Evolutionary conservation across 2,797 vertebrate genomes (phyloP), one percentile per base, ranked within the genome.

Genomic region (Lutjanus campechanus): DNA sequence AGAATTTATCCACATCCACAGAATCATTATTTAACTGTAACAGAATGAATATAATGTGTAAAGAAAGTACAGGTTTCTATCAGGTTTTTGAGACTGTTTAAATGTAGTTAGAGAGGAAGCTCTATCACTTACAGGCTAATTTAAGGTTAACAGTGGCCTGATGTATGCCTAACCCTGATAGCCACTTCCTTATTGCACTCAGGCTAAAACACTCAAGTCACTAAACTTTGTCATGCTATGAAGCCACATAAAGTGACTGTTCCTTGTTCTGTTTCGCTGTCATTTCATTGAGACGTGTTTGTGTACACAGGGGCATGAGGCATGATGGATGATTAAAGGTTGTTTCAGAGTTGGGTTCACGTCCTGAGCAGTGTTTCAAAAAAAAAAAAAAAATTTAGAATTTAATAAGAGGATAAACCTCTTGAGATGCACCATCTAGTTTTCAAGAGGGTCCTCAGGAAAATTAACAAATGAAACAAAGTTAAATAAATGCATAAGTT

Each of bases 161-260:
- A 20, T 19, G 8, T 51, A 7, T 25, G 25, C 54, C 5, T 25
- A 5, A 72, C 20, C 17, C 51, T 50, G 50, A 50, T n/a, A 36
- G 55, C 53, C 22, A 59, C 56, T 19, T 51, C 68, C 8, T 65
- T 7, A 50, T 47, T 20, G 20, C 53, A 59, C 54, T 75, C 29
- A 56, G 70, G 63, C 70, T 68, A 44, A 64, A 75, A 51, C 13
- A 22, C 11, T 15, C 9, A 7, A 43, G 12, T 47, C 19, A 60
- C 44, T 16, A 59, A 60, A 53, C 43, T 11, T 25, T 29, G 13
- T 50, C 60, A 44, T 16, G 9, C 13, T 22, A 11, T 51, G 50
- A 54, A 54, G 36, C 54, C 12, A 20, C 70, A 16, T 12, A 6
- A 49, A 49, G 8, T 51, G 44, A 72, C 9, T 17, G 3, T 40